Evolutionary conservation across 2,797 vertebrate genomes (phyloP).

Genomic region (Lutjanus campechanus): DNA sequence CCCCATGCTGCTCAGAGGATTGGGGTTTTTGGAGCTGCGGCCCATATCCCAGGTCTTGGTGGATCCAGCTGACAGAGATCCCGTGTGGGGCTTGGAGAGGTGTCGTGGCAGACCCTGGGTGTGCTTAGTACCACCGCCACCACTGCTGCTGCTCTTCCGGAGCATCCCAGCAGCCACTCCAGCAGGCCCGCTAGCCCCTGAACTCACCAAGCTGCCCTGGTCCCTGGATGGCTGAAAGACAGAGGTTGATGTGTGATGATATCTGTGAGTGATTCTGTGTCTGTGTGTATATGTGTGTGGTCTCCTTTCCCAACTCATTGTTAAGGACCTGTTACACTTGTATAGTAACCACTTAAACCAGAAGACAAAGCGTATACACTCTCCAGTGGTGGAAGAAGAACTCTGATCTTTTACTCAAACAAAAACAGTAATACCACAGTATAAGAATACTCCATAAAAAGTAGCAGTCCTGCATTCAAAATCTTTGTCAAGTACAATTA

Average conservation of each 20-base stretch:
- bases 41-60: slow-evolving; percentile 89
- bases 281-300: neutral
- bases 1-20: slow-evolving; percentile 87
- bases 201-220: slow-evolving; percentile 61
- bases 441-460: no score
- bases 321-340: neutral
- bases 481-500: no score
- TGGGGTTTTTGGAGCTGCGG: slow-evolving; percentile 84
- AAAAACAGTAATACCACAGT: no score
- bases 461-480: no score
- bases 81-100: slow-evolving; percentile 84
- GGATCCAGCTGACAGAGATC: slow-evolving; percentile 81
- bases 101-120: slow-evolving; percentile 82
- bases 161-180: slow-evolving; percentile 71
- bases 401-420: no score
- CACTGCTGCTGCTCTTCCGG: slow-evolving; percentile 80
- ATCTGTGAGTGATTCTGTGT: neutral
- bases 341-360: neutral
- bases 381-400: no score
- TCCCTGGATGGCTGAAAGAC: slow-evolving; percentile 58
- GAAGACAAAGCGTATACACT: neutral
- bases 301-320: neutral
- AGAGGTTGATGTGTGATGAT: slow-evolving; percentile 12
- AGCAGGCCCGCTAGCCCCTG: slow-evolving; percentile 62
- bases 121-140: slow-evolving; percentile 80